Evolutionary conservation across 1,140 invertebrate species (phyloP).

Genomic region (Delia radicum): DNA sequence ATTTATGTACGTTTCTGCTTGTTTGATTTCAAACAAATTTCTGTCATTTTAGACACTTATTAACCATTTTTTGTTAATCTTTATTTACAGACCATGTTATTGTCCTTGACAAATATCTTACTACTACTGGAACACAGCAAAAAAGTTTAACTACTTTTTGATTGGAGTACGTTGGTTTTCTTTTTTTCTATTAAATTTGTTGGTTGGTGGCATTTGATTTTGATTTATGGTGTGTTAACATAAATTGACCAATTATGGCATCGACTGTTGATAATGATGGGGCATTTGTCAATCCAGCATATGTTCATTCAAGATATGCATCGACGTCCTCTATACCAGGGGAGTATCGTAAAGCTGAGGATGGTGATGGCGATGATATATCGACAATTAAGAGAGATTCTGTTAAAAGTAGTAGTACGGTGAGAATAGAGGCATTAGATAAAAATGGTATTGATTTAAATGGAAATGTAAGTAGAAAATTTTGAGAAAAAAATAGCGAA

Average conservation of each 20-base stretch:
- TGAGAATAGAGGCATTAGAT: slow-evolving; percentile 2
- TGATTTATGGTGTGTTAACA: neutral
- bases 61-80: neutral
- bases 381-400: neutral
- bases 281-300: slow-evolving; percentile 43
- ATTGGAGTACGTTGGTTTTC: neutral
- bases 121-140: slow-evolving; percentile 22
- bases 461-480: slow-evolving; percentile 8
- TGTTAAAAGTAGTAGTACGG: slow-evolving; percentile 12
- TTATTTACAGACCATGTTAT: slow-evolving; percentile 16
- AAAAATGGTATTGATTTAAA: neutral
- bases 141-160: slow-evolving; percentile 13
- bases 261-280: neutral
- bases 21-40: neutral
- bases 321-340: slow-evolving; percentile 49
- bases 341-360: slow-evolving; percentile 32
- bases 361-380: neutral
- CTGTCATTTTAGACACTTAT: neutral
- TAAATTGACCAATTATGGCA: neutral
- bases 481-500: too few relatives aligned
- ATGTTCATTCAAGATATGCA: slow-evolving; percentile 38
- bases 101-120: slow-evolving; percentile 25
- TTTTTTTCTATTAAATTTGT: neutral
- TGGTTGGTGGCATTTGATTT: neutral
- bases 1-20: neutral